Percentiles rank a stretch among this genome's conserved stretches.
phyloP scores from a whole-genome alignment of 2,888 invertebrate genomes.

The Chymomyza caudatula region DNA sequence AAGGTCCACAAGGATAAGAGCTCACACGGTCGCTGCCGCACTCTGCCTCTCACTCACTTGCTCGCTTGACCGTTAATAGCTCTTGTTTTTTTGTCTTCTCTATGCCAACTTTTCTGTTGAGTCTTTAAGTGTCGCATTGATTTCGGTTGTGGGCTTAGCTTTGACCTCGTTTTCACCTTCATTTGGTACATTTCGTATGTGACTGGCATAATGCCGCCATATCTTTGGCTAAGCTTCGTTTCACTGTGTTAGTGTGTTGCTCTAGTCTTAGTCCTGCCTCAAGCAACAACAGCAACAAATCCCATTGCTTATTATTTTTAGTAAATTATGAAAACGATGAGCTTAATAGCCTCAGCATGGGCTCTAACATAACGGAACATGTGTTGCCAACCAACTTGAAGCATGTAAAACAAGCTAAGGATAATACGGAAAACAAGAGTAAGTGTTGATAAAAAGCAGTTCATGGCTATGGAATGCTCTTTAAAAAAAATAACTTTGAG shows the following conservation, averaged over 20 bases:
- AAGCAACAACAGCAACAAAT: conserved; percentile 28
- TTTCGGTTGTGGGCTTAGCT: neutral
- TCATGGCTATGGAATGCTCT: too few relatives aligned
- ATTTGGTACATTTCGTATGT: conserved; percentile 11
- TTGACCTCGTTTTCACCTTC: conserved; percentile 34
- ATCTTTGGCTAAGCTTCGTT: conserved; percentile 6
- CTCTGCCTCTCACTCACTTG: too few relatives aligned
- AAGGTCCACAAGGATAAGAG: neutral
- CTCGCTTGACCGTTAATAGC: neutral
- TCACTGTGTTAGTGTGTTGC: neutral
- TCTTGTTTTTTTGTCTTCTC: neutral
- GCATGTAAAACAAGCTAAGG: conserved; percentile 14
- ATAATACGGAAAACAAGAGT: conserved; percentile 1
- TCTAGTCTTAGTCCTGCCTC: conserved; percentile 15
- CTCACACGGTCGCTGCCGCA: neutral
- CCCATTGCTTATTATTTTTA: conserved; percentile 52
- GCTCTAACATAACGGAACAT: conserved; percentile 26
- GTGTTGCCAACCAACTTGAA: conserved; percentile 30
- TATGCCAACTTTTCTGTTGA: neutral
- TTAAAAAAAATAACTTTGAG: neutral
- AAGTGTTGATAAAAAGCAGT: neutral
- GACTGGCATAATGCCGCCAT: neutral
- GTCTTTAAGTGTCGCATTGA: neutral
- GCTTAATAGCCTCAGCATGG: conserved; percentile 37
- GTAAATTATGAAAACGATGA: conserved; percentile 58